A percentile compares a stretch with the other conserved stretches of the same genome.
Evolutionary conservation across 2,113 vertebrate species (phyloP).

Genomic region (Aldabrachelys gigantea): DNA sequence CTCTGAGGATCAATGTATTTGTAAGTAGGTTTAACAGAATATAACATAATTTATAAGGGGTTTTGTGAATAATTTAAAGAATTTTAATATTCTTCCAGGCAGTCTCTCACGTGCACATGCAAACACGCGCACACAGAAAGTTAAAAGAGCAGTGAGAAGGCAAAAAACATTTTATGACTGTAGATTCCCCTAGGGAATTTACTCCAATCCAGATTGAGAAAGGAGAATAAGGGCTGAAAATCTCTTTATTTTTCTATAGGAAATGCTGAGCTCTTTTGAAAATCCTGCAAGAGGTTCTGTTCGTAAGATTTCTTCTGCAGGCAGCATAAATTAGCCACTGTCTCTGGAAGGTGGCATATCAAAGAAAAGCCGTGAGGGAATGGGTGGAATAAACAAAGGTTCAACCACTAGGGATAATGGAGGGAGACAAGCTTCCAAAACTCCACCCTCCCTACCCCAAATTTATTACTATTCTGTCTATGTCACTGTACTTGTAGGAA

Average conservation of each 20-base stretch:
- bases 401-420: background rate
- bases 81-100: background rate
- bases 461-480: background rate
- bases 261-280: background rate
- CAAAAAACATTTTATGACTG: background rate
- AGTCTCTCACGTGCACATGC: background rate
- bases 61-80: background rate
- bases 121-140: background rate
- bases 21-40: conserved; percentile 67
- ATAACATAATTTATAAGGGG: background rate
- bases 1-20: background rate
- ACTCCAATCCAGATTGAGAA: background rate
- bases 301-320: background rate
- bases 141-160: background rate
- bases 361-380: background rate
- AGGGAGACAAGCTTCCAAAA: background rate
- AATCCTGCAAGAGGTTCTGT: background rate
- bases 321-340: background rate
- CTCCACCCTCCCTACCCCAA: background rate
- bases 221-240: background rate
- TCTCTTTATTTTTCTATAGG: background rate
- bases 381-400: background rate
- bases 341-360: background rate
- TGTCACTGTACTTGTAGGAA: background rate
- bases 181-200: background rate